phyloP scores from a whole-genome alignment of 2,797 vertebrate genomes.

The Dipus sagitta region DNA sequence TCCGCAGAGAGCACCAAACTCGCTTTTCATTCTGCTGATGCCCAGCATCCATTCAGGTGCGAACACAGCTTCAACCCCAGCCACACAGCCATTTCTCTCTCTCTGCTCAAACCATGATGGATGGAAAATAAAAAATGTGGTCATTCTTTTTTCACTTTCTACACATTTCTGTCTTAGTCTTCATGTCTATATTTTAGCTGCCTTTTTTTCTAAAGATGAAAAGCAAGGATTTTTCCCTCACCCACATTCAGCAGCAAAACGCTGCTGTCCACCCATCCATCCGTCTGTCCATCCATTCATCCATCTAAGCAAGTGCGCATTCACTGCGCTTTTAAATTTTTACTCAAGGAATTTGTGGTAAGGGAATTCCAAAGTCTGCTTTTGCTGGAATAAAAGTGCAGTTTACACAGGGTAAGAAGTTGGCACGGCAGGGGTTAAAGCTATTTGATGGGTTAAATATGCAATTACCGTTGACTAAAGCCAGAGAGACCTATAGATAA shows the following conservation, averaged over 20 bases:
- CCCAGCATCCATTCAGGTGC: conserved; percentile 68
- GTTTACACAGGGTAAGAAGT: conserved; percentile 64
- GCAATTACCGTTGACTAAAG: conserved; percentile 89
- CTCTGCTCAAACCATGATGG: background rate
- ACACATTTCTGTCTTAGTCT: conserved; percentile 68
- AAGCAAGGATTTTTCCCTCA: background rate
- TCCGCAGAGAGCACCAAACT: conserved; percentile 82
- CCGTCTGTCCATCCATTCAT: background rate
- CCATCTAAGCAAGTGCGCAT: background rate
- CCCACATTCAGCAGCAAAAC: conserved; percentile 60
- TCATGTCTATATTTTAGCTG: conserved; percentile 61
- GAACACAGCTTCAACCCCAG: no score
- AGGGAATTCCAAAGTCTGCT: conserved; percentile 70
- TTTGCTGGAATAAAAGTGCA: conserved; percentile 80
- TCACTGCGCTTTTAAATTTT: background rate
- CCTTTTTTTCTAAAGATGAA: background rate
- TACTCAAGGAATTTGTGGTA: conserved; percentile 63
- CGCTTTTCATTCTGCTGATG: conserved; percentile 76
- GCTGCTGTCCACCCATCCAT: background rate
- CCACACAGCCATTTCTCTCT: background rate
- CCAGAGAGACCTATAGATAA: conserved; percentile 91
- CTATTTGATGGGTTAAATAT: conserved; percentile 90
- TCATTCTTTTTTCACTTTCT: conserved; percentile 69
- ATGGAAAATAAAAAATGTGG: background rate
- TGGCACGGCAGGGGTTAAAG: conserved; percentile 86